Evolutionary conservation across 2,113 vertebrate genomes (phyloP), one percentile per base, ranked within the genome.

Genomic region (Rhadina sibilatrix): DNA sequence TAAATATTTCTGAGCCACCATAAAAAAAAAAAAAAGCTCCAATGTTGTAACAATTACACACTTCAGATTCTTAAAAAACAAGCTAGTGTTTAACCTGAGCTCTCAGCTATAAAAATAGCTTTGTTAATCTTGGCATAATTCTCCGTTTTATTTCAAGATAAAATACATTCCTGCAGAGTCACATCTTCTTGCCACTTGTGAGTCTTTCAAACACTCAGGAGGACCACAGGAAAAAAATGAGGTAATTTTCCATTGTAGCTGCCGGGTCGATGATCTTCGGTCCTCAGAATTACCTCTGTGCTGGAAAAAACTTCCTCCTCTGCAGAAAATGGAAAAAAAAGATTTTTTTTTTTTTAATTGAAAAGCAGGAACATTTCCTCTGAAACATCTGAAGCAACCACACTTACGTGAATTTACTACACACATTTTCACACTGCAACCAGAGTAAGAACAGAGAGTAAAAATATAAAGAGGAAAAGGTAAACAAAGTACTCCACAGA

Each of bases 1-100:
- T 94, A 90, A 96, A 92, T 95, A 96, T 46, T 83, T 63, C 87
- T 38, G 69, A 86, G 83, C 46, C 57, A 75, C 42, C 57, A 85
- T 79, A 27, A 74, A 79, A 79, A 76, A 47, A 79, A 76, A 47
- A 8, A 25, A 44, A n/a, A 92, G 75, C 84, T 90, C 68, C 83
- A 79, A 19, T 31, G 59, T 74, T 13, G 6, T 86, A 93, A 89
- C 75, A 91, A 69, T 85, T 54, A 81, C 71, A 63, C 60, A 69
- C 77, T 86, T 83, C 28, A 78, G 21, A 18, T 13, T 54, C 57
- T 72, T 50, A 74, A 87, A 92, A 89, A 93, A 65, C 68, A 93
- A 87, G 31, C 49, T 33, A 21, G 68, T 53, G 40, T 72, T 96
- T 75, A 85, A 88, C 66, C 46, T 46, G 65, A 46, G 56, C 40